Percentiles rank a stretch among this genome's conserved stretches.
Conservation (phyloP, 2,888 invertebrate genomes). For the Luffia ferchaultella region DNA sequence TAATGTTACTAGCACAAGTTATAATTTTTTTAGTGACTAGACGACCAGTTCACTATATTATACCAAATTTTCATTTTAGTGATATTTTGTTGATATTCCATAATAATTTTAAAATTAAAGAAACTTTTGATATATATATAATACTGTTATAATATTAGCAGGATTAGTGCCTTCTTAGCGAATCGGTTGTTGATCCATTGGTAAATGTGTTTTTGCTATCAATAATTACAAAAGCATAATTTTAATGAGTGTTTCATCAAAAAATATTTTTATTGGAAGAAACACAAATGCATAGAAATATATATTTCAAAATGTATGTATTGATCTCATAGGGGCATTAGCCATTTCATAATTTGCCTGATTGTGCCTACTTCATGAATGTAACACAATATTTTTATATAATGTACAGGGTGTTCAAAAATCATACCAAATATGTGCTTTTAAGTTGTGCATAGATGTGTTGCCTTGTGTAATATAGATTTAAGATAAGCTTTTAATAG, state of each 20-base stretch:
- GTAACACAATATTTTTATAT: slow-evolving; percentile 55
- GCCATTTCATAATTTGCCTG: slow-evolving; percentile 38
- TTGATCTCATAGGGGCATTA: slow-evolving; percentile 54
- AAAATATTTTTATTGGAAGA: background rate
- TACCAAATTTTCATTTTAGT: background rate
- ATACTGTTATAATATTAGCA: background rate
- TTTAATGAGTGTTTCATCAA: background rate
- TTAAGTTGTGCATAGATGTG: slow-evolving; percentile 47
- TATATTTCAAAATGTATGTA: slow-evolving; percentile 20
- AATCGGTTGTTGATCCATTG: slow-evolving; percentile 11
- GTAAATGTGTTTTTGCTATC: slow-evolving; percentile 3
- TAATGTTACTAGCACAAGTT: too few species aligned
- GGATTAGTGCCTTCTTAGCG: slow-evolving; percentile 14
- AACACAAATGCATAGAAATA: background rate
- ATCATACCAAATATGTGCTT: slow-evolving; percentile 61
- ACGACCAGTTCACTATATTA: too few species aligned
- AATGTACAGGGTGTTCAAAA: slow-evolving; percentile 60
- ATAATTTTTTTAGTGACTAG: too few species aligned
- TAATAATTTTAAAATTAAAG: too few species aligned
- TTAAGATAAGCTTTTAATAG: background rate
- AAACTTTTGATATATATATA: too few species aligned
- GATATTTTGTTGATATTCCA: background rate
- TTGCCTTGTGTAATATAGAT: slow-evolving; percentile 35
- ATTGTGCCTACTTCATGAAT: slow-evolving; percentile 43
- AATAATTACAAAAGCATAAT: background rate